These are phyloP conservation scores for Podarcis siculus DNA, from an alignment of 2,797 vertebrate species.

Conservation along the genomic window DNA sequence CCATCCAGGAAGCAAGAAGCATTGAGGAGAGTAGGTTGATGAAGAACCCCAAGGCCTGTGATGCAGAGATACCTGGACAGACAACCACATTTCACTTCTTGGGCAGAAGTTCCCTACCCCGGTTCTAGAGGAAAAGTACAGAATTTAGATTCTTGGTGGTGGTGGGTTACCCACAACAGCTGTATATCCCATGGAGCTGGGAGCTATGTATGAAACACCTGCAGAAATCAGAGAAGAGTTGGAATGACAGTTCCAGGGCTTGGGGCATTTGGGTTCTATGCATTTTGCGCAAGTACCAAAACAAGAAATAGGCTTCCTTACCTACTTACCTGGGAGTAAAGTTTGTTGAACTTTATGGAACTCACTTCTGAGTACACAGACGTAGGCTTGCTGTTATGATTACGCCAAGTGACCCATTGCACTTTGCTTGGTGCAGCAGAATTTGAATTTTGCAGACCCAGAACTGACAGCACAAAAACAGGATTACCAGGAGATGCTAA, in stretches of 20 bases:
- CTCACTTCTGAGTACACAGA: neutral
- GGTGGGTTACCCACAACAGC: too few species aligned
- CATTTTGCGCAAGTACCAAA: neutral
- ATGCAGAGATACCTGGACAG: too few species aligned
- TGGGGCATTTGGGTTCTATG: too few species aligned
- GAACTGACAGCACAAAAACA: neutral
- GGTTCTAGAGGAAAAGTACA: neutral
- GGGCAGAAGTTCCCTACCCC: too few species aligned
- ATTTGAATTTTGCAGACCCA: neutral
- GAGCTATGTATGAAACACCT: neutral
- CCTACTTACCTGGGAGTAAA: neutral
- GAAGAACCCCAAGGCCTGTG: too few species aligned
- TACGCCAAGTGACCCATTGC: neutral
- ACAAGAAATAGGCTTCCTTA: neutral
- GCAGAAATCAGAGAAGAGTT: neutral
- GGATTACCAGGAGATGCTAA: neutral
- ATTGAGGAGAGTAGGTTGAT: too few species aligned
- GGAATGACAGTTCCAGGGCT: neutral
- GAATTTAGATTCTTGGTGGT: neutral
- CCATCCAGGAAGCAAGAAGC: too few species aligned
- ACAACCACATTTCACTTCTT: too few species aligned
- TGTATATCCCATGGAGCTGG: neutral
- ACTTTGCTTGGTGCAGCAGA: neutral
- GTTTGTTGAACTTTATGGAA: neutral
- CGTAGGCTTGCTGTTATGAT: neutral